These are phyloP conservation scores for Polyboroides typus DNA, from an alignment of 2,797 vertebrate genomes.

Conservation along the genomic window DNA sequence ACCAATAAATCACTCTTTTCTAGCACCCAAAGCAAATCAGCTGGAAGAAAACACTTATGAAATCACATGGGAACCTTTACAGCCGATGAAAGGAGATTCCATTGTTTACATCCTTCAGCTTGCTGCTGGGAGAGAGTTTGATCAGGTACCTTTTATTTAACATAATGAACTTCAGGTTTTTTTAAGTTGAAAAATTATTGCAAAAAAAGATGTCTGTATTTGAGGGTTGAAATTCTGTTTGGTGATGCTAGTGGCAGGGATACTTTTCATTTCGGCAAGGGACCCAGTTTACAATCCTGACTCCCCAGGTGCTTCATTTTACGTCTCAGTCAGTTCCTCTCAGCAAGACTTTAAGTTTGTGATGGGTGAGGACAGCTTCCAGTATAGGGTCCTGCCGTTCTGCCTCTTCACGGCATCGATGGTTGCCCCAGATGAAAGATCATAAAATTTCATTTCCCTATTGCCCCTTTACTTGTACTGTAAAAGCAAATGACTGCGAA, in stretches of 20 bases:
- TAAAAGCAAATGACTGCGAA: background rate
- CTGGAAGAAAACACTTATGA: conserved; percentile 74
- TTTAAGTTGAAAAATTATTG: background rate
- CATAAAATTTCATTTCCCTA: background rate
- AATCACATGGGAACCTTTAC: conserved; percentile 80
- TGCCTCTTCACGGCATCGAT: fast-evolving
- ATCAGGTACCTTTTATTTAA: conserved; percentile 69
- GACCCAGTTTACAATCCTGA: fast-evolving
- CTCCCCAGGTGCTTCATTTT: background rate
- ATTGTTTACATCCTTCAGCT: conserved; percentile 83
- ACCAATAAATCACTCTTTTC: background rate
- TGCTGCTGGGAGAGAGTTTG: conserved; percentile 75
- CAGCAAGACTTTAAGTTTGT: background rate
- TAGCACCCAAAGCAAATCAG: conserved; percentile 76
- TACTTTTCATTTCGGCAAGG: background rate
- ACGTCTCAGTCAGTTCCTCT: background rate
- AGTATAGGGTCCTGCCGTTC: background rate
- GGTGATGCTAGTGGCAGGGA: background rate
- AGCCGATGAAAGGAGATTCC: conserved; percentile 81
- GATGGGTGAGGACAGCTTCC: background rate
- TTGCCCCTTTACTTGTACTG: background rate
- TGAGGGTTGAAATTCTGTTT: background rate
- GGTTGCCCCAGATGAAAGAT: background rate
- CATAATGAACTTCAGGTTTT: fast-evolving
- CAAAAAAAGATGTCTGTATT: fast-evolving